phyloP scores from a whole-genome alignment of 2,888 invertebrate genomes.

The Oscheius sp. region DNA sequence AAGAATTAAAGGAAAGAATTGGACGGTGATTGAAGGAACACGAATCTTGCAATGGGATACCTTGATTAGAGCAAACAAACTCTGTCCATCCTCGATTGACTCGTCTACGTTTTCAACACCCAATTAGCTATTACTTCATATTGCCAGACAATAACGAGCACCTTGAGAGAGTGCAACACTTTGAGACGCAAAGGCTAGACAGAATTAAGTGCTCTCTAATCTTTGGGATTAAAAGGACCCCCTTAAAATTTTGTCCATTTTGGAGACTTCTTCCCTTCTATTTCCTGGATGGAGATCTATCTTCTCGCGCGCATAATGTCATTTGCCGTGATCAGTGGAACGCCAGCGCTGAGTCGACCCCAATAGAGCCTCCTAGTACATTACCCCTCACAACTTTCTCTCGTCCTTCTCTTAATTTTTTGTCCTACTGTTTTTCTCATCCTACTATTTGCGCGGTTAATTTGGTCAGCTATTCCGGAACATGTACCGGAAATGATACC shows the following conservation, averaged over 20 bases:
- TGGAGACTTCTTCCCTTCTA: conserved; percentile 32
- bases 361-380: conserved; percentile 35
- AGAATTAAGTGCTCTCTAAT: too few species aligned
- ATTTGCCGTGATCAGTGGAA: conserved; percentile 38
- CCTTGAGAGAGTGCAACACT: too few species aligned
- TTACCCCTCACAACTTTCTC: conserved; percentile 27
- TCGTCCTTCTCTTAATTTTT: neutral
- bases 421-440: neutral
- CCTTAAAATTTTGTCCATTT: conserved; percentile 20
- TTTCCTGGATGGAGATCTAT: conserved; percentile 37
- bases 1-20: conserved; percentile 27
- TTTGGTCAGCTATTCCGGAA: conserved; percentile 7
- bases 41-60: conserved; percentile 35
- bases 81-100: conserved; percentile 28
- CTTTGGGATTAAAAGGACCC: too few species aligned
- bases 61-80: conserved; percentile 36
- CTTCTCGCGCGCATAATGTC: conserved; percentile 38
- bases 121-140: neutral
- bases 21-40: conserved; percentile 29
- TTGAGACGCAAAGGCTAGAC: too few species aligned
- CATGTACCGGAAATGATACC: conserved; percentile 28
- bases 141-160: neutral
- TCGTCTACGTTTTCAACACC: conserved; percentile 10
- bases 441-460: neutral
- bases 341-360: conserved; percentile 37